Percentiles rank a stretch among this genome's conserved stretches.
These are phyloP conservation scores for Cairina moschata DNA, from an alignment of 2,113 vertebrate genomes.

Conservation along the genomic window DNA sequence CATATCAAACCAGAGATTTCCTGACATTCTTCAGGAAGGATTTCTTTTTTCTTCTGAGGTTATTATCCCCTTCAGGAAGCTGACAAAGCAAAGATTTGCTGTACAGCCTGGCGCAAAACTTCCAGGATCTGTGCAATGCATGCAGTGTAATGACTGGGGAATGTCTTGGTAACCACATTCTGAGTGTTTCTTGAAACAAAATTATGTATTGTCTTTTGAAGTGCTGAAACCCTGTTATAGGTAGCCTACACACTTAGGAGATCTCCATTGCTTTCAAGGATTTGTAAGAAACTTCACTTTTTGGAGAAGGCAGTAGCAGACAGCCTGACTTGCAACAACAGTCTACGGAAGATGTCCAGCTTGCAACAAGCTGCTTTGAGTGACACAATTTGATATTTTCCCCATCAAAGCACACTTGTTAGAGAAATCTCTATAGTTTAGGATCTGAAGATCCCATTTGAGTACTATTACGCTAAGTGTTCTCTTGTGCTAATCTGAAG, in stretches of 20 bases:
- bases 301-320: not conserved
- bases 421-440: not conserved
- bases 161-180: not conserved
- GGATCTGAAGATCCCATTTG: not conserved
- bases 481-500: not conserved
- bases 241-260: not conserved
- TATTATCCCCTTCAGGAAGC: slow-evolving; percentile 21
- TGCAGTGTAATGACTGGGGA: not conserved
- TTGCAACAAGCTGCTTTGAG: not conserved
- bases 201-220: not conserved
- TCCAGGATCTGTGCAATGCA: slow-evolving; percentile 9
- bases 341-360: not conserved
- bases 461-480: not conserved
- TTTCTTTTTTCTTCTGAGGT: slow-evolving; percentile 13
- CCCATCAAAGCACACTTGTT: not conserved
- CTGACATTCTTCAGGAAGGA: slow-evolving; percentile 24
- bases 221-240: not conserved
- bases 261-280: not conserved
- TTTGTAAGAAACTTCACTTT: not conserved
- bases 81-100: slow-evolving; percentile 32
- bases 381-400: not conserved
- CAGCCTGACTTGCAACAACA: not conserved
- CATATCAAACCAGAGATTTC: slow-evolving; percentile 24
- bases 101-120: slow-evolving; percentile 12
- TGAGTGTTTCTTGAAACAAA: not conserved